Evolutionary conservation across 2,113 vertebrate genomes (phyloP), one percentile per base, ranked within the genome.

Genomic region (Equus quagga): DNA sequence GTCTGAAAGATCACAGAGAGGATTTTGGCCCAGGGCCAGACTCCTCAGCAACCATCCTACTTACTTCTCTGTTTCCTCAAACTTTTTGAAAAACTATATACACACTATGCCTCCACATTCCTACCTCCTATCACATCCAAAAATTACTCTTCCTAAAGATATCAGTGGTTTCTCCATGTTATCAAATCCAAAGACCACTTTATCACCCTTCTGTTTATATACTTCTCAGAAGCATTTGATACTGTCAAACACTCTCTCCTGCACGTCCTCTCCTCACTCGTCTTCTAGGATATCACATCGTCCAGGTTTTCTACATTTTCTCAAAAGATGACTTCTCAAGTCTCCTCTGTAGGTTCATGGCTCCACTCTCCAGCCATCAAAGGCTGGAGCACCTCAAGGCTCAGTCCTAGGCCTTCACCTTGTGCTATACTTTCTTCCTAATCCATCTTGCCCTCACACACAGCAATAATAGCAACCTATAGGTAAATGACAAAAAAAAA

Each of bases 121-220:
- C 56, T 90, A 64, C 14, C 1, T 93, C 26, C 87, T 24, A 64
- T 46, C 9, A 82, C 17, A 78, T 44, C 15, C 67, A 33, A 76
- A 87, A 81, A 19, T 44, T 76, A 76, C 60, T 64, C 54, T 95
- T 94, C 6, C 21, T 90, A 90, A 96, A 64, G 24, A 70, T 10
- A 41, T 41, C 14, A 82, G 24, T 23, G 10, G 26, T 72, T 23
- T 64, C n/a, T 69, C 46, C 56, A 65, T 58, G 82, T 86, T n/a
- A 85, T 33, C 78, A 89, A 81, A 92, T 62, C 14, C 46, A 73
- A 80, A 84, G 10, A 46, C 62, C 23, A 84, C 12, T 62, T 84
- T 89, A 51, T n/a, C 28, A 79, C 6, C n/a, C 21, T 65, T 83
- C n/a, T 80, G 26, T 92, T 83, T 41, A 72, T 33, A 60, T 1